A percentile compares a stretch with the other conserved stretches of the same genome.
Conservation (phyloP, 1,140 invertebrate genomes). For the Calliopsis andreniformis region DNA sequence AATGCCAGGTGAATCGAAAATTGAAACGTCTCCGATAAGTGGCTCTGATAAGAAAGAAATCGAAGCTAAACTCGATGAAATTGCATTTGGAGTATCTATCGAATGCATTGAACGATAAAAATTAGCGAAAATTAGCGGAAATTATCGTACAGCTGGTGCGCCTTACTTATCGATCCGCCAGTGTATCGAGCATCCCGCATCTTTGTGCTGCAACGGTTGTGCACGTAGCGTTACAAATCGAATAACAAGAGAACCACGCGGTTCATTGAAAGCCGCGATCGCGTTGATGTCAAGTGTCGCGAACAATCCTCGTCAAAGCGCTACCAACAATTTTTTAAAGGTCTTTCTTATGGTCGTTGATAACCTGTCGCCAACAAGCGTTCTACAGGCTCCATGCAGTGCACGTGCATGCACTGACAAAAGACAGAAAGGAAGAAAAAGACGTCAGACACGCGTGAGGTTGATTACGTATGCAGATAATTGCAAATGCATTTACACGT, state of each 20-base stretch:
- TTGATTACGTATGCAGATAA: constrained; percentile 4
- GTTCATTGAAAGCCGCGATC: constrained; percentile 11
- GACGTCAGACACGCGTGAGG: background rate
- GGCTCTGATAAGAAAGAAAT: too few species aligned
- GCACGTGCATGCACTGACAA: background rate
- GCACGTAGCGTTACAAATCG: constrained; percentile 22
- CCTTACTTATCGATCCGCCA: constrained; percentile 9
- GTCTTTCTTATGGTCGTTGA: constrained; percentile 7
- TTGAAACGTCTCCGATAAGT: too few species aligned
- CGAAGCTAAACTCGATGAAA: background rate
- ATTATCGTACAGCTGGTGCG: background rate
- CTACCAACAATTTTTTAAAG: constrained; percentile 22
- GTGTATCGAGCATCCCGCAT: constrained; percentile 16
- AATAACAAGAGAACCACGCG: background rate
- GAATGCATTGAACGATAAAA: background rate
- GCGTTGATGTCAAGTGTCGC: constrained; percentile 19
- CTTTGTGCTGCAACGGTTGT: background rate
- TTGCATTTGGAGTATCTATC: too few species aligned
- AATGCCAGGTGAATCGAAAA: too few species aligned
- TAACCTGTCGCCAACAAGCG: background rate
- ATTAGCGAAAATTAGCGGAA: background rate
- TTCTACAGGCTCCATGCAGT: background rate
- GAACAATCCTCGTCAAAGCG: constrained; percentile 32
- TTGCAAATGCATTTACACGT: background rate
- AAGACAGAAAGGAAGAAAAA: background rate